A percentile compares a stretch with the other conserved stretches of the same genome.
phyloP scores from a whole-genome alignment of 2,888 invertebrate genomes.

The Adineta ricciae region DNA sequence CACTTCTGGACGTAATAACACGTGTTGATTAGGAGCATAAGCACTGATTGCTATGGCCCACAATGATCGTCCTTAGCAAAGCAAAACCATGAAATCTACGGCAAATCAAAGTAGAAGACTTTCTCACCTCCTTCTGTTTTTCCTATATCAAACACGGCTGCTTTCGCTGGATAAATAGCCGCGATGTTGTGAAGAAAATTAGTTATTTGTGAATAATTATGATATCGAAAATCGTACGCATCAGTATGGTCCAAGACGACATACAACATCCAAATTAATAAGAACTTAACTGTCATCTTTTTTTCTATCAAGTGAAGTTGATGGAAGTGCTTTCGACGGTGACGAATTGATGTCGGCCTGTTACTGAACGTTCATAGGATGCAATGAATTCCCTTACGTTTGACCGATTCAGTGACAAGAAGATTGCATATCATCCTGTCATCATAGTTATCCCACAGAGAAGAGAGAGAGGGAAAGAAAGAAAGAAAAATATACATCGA shows the following conservation, averaged over 20 bases:
- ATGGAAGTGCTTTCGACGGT: not conserved
- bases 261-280: not conserved
- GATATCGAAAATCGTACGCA: not conserved
- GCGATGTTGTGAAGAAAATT: not conserved
- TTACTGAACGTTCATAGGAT: too few relatives aligned
- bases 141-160: conserved; percentile 20
- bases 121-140: conserved; percentile 12
- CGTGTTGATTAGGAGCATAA: conserved; percentile 20
- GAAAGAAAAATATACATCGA: not conserved
- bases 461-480: not conserved
- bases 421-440: not conserved
- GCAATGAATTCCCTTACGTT: not conserved
- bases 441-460: not conserved
- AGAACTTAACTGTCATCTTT: not conserved
- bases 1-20: conserved; percentile 38
- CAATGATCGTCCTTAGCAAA: conserved; percentile 12
- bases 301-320: not conserved
- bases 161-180: not conserved
- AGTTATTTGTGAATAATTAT: conserved; percentile 24
- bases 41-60: conserved; percentile 28
- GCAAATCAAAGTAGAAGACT: too few relatives aligned
- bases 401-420: not conserved
- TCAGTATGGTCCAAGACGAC: not conserved
- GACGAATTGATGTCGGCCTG: not conserved
- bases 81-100: not conserved